Percentiles rank a stretch among this genome's conserved stretches.
phyloP scores from a whole-genome alignment of 1,140 invertebrate species.

The Penaeus chinensis region DNA sequence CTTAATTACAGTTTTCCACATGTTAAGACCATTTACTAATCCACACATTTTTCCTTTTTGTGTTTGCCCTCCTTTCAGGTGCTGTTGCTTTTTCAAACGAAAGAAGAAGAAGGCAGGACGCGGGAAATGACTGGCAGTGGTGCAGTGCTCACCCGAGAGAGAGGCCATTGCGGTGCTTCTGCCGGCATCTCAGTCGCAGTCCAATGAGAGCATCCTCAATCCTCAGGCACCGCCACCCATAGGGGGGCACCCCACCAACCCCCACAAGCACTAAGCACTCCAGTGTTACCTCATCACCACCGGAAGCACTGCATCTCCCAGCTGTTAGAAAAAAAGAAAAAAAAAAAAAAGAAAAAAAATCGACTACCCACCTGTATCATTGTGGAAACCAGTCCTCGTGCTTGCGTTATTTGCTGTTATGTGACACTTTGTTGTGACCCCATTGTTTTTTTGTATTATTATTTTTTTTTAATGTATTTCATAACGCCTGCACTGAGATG shows the following conservation, averaged over 20 bases:
- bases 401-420: conserved; percentile 41
- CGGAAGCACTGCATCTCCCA: conserved; percentile 42
- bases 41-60: background rate
- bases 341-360: background rate
- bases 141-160: conserved; percentile 70
- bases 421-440: conserved; percentile 48
- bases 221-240: conserved; percentile 64
- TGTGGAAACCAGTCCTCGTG: conserved; percentile 39
- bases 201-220: conserved; percentile 74
- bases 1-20: too few relatives aligned
- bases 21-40: too few relatives aligned
- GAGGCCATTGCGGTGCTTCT: conserved; percentile 77
- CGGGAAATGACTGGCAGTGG: conserved; percentile 67
- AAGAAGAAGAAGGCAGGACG: conserved; percentile 92
- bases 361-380: conserved; percentile 31
- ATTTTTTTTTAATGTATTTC: too few relatives aligned
- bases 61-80: conserved; percentile 77
- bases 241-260: conserved; percentile 42
- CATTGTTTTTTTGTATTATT: background rate
- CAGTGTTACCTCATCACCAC: conserved; percentile 56
- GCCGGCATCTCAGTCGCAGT: conserved; percentile 77
- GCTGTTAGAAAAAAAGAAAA: background rate
- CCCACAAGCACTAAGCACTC: conserved; percentile 53
- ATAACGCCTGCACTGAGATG: conserved; percentile 38
- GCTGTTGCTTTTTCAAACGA: conserved; percentile 96